Evolutionary conservation across 2,888 invertebrate genomes (phyloP), one percentile per base, ranked within the genome.

Genomic region (Leucophenga montana): DNA sequence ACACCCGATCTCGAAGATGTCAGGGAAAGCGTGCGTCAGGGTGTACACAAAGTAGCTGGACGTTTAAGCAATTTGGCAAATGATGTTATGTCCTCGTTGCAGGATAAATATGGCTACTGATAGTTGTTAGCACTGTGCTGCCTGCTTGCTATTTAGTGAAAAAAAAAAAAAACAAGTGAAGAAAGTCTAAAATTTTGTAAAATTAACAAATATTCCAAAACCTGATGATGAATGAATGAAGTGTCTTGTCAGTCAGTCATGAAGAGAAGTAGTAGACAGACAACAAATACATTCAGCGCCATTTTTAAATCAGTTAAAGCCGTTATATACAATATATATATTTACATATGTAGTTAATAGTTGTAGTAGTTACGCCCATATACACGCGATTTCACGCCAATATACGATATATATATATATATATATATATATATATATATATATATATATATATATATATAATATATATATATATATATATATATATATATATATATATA

Each of bases 31-130:
- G 97, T 99, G 46, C 94, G 95, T 82, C 95, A 97, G 86, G 98
- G 99, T 72, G 98, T 99, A 69, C 97, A 97, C 77, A 96, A 96
- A 90, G 98, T 99, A 74, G 99, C 99, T 66, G 98, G 97, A n/a
- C 95, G 95, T 84, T 90, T 99, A 74, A 98, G 98, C 82, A 96
- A 95, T 77, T 90, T 99, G 76, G 98, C 98, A 78, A 97, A 94
- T 90, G 97, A 97, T 81, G 94, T 98, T 20, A 97, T 98, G 91
- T 94, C 94, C 74, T 96, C 97, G 78, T 91, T 98, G 86, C 98
- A 98, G 92, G 98, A 92, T 88, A 91, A 91, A 88, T 92, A 92
- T 87, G 92, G 92, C 66, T 92, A 92, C 90, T 92, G 91, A 91
- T 85, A 85, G 77, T 73, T 14, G 3, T 20, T 31, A 6, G 6